Conservation (phyloP, 2,888 invertebrate species). For the Sinelater perroti region DNA sequence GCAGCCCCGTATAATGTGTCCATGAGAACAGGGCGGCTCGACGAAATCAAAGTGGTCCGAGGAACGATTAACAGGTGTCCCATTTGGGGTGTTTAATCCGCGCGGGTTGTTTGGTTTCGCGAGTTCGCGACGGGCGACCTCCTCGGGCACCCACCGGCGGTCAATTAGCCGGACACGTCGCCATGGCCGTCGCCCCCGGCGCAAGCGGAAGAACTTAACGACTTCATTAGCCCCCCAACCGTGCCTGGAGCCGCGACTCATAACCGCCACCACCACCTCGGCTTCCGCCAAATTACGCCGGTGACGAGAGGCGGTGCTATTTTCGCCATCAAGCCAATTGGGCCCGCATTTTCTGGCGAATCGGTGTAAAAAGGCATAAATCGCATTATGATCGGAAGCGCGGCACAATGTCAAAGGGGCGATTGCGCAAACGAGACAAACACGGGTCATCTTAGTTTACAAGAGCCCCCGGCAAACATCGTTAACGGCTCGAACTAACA, state of each 20-base stretch:
- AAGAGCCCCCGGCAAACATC: conserved; percentile 18
- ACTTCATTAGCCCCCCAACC: conserved; percentile 29
- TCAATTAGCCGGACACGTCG: conserved; percentile 33
- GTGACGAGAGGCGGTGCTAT: conserved; percentile 2
- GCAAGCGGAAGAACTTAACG: conserved; percentile 31
- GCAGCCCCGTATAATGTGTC: conserved; percentile 51
- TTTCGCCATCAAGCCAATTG: conserved; percentile 16
- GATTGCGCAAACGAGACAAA: conserved; percentile 25
- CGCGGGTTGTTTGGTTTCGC: conserved; percentile 41
- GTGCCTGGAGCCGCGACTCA: too few species aligned
- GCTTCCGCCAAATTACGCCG: conserved; percentile 1
- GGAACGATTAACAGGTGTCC: conserved; percentile 49
- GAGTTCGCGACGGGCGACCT: conserved; percentile 31
- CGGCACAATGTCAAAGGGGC: conserved; percentile 16
- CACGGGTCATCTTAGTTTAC: conserved; percentile 24
- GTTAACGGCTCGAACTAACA: conserved; percentile 20
- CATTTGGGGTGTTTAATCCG: conserved; percentile 43
- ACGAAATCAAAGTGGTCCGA: conserved; percentile 42
- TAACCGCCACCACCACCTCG: too few species aligned
- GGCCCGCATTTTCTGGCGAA: conserved; percentile 14
- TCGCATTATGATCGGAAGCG: conserved; percentile 23
- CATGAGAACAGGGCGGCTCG: conserved; percentile 52
- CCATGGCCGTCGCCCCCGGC: conserved; percentile 24
- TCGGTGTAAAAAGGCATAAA: conserved; percentile 16
- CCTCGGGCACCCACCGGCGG: conserved; percentile 21